Percentiles rank a stretch among this genome's conserved stretches.
These are phyloP conservation scores for Echinops telfairi DNA, from an alignment of 2,113 vertebrate genomes.

Conservation along the genomic window DNA sequence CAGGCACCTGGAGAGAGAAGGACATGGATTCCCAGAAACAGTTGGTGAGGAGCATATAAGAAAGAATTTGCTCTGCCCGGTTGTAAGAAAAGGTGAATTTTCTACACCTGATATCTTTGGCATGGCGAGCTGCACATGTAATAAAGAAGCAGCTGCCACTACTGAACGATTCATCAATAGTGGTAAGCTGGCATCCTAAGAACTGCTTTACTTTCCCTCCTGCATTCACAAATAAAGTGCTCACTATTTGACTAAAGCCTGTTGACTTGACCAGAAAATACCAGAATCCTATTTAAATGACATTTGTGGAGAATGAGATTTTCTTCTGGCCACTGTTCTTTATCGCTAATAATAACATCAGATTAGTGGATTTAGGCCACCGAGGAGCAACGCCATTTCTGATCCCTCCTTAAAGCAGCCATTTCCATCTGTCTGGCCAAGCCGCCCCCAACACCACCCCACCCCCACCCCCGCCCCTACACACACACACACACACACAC, in stretches of 20 bases:
- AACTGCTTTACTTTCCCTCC: slow-evolving; percentile 86
- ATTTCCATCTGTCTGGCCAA: slow-evolving; percentile 88
- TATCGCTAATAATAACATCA: slow-evolving; percentile 90
- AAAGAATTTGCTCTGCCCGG: slow-evolving; percentile 53
- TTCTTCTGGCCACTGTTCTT: slow-evolving; percentile 88
- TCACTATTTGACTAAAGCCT: slow-evolving; percentile 88
- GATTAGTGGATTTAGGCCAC: slow-evolving; percentile 90
- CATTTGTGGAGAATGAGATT: slow-evolving; percentile 89
- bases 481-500: too few relatives aligned
- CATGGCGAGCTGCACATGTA: slow-evolving; percentile 84
- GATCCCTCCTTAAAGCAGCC: slow-evolving; percentile 87
- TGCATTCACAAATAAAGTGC: slow-evolving; percentile 89
- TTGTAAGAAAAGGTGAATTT: slow-evolving; percentile 83
- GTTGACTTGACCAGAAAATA: slow-evolving; percentile 88
- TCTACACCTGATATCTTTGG: slow-evolving; percentile 84
- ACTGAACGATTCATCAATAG: slow-evolving; percentile 88
- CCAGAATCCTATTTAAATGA: slow-evolving; percentile 90
- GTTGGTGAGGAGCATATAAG: slow-evolving; percentile 43
- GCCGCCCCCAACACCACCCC: slow-evolving; percentile 38
- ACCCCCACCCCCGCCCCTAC: too few relatives aligned
- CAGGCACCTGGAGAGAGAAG: background rate
- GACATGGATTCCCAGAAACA: slow-evolving; percentile 18
- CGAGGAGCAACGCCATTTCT: slow-evolving; percentile 86
- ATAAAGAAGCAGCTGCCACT: slow-evolving; percentile 88
- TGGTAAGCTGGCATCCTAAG: slow-evolving; percentile 87